Base-by-base conservation (phyloP, 2,797 vertebrate species). In the Enteromius afrohamiltoni region DNA sequence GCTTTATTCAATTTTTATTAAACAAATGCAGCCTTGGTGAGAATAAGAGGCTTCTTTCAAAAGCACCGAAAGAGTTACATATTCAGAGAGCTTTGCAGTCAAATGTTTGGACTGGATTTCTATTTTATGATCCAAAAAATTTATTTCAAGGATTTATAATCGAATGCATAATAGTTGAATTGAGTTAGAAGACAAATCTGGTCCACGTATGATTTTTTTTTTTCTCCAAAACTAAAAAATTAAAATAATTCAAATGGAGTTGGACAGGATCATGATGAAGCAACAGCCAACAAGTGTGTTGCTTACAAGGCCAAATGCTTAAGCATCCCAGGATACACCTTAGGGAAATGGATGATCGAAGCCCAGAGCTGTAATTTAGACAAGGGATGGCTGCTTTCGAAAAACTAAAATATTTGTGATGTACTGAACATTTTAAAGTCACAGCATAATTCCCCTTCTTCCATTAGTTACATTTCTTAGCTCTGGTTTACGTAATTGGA, bases 251-350 rank as follows among this genome's bases (percentile, higher is more conserved):
- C 0, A 17, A 76, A 26, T 58, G 7, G 34, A 42, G 6, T 76
- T 55, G 51, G 31, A 58, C 51, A 34, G 6, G 51, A 40, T 49
- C 0, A 26, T 23, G 34, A 23, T 58, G 34, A 34, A 23, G 14
- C 74, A 76, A 76, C 53, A 76, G 74, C 31, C 53, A 76, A 17
- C 74, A 58, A 76, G 53, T 42, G n/a, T 60, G 21, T 7, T 40
- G 31, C 34, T 76, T 23, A 58, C 73, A 7, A 40, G 51, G 51
- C 73, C 73, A 76, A 76, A 76, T 76, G 8, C 74, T 60, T 76
- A 60, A 7, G 7, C 34, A 40, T 58, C 71, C 34, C 53, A 26
- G 7, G 34, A 77, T 19, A 55, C 53, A 60, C 53, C 53, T 77
- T 37, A 26, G 53, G 53, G 34, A 76, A 34, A 16, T 40, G 13